These are phyloP conservation scores for Bos taurus DNA, from an alignment of 2,113 vertebrate genomes.

Conservation along the genomic window DNA sequence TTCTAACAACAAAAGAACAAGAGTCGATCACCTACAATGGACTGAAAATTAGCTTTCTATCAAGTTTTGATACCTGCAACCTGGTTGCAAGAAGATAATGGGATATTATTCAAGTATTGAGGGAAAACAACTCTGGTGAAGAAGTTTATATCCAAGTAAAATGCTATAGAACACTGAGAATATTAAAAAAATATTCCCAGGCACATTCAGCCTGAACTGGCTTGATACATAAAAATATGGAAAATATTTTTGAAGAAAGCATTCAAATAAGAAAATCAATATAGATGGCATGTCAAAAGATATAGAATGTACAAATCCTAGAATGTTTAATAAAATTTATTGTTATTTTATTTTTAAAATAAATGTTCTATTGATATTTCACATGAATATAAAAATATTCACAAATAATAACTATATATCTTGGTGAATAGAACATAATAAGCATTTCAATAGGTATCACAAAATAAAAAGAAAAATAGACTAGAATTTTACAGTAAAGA, in stretches of 20 bases:
- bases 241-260: neutral
- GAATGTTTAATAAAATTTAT: neutral
- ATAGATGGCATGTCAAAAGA: neutral
- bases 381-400: neutral
- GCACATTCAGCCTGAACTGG: neutral
- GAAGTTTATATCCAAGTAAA: neutral
- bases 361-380: neutral
- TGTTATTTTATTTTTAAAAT: neutral
- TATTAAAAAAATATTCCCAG: neutral
- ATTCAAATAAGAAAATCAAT: neutral
- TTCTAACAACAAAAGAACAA: neutral
- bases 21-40: neutral
- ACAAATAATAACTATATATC: neutral
- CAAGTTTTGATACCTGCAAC: neutral
- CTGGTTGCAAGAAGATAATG: neutral
- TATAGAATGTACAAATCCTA: neutral
- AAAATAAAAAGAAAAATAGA: neutral
- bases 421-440: neutral
- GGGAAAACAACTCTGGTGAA: neutral
- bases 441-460: neutral
- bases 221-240: neutral
- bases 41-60: slow-evolving; percentile 4
- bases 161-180: neutral
- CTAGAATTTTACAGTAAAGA: neutral
- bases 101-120: neutral